These are phyloP conservation scores for Caenorhabditis sp. DNA, from an alignment of 2,888 invertebrate genomes.

Conservation along the genomic window DNA sequence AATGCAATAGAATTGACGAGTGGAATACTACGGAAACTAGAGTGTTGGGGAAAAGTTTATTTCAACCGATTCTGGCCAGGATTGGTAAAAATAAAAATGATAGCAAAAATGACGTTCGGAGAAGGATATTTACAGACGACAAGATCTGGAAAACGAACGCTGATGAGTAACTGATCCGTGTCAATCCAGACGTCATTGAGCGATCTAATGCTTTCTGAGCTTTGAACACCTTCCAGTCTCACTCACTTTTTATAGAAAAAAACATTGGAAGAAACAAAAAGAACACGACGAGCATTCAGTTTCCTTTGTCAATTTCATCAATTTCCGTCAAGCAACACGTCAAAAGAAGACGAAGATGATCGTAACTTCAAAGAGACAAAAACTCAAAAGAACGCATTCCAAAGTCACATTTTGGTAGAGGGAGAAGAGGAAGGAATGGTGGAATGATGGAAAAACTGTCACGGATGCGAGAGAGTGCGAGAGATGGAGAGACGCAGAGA, in stretches of 20 bases:
- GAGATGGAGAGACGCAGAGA: not conserved
- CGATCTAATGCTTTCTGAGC: not conserved
- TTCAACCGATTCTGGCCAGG: no score
- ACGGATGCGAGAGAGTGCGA: not conserved
- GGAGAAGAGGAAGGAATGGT: not conserved
- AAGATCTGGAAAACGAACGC: not conserved
- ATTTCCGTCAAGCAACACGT: slow-evolving; percentile 18
- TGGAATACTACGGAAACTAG: not conserved
- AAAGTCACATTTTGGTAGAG: slow-evolving; percentile 33
- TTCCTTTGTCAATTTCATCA: slow-evolving; percentile 31
- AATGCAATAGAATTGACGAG: no score
- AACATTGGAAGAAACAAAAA: not conserved
- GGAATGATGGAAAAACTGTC: slow-evolving; percentile 33
- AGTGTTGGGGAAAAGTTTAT: no score
- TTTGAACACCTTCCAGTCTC: slow-evolving; percentile 18
- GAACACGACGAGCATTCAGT: slow-evolving; percentile 34
- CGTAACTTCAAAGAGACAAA: slow-evolving; percentile 4
- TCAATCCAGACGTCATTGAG: not conserved
- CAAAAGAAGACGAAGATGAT: not conserved
- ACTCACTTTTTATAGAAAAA: not conserved
- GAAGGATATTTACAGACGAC: no score
- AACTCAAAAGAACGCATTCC: slow-evolving; percentile 11
- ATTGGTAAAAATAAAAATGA: no score
- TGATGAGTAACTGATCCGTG: slow-evolving; percentile 8
- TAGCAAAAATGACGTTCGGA: no score